Conservation (phyloP, 2,888 invertebrate genomes). For the Mycalesis mineus region DNA sequence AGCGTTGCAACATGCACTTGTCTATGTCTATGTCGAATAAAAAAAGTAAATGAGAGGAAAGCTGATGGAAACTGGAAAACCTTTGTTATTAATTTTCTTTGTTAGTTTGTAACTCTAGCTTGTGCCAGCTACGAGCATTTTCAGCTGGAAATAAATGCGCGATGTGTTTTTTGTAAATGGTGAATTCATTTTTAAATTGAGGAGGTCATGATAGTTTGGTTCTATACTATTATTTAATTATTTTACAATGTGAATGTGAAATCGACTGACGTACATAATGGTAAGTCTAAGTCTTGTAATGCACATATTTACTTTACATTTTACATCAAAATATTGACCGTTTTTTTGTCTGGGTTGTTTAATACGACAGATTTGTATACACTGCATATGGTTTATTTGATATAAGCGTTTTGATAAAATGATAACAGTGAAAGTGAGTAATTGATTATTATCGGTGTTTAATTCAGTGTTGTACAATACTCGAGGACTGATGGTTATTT, state of each 20-base stretch:
- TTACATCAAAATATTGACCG: slow-evolving; percentile 18
- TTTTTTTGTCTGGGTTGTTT: neutral
- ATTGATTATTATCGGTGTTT: slow-evolving; percentile 2
- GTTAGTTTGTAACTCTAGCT: slow-evolving; percentile 21
- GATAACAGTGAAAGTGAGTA: slow-evolving; percentile 28
- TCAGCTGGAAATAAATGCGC: slow-evolving; percentile 14
- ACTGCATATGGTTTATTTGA: neutral
- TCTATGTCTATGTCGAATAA: neutral
- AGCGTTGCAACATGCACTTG: too few species aligned
- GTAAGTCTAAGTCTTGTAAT: slow-evolving; percentile 47
- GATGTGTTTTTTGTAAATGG: slow-evolving; percentile 18
- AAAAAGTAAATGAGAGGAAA: slow-evolving; percentile 29
- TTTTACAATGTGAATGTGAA: slow-evolving; percentile 59
- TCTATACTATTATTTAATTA: slow-evolving; percentile 36
- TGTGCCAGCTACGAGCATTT: slow-evolving; percentile 11
- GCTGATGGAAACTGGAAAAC: slow-evolving; percentile 24
- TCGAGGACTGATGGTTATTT: neutral
- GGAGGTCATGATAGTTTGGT: slow-evolving; percentile 15
- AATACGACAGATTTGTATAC: slow-evolving; percentile 2
- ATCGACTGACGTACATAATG: slow-evolving; percentile 47
- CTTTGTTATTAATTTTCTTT: slow-evolving; percentile 35
- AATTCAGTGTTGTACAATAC: slow-evolving; percentile 2
- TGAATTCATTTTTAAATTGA: slow-evolving; percentile 16
- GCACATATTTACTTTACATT: slow-evolving; percentile 18
- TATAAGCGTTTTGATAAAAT: neutral